phyloP scores from a whole-genome alignment of 1,140 invertebrate genomes.

The Lordiphosa stackelbergi region DNA sequence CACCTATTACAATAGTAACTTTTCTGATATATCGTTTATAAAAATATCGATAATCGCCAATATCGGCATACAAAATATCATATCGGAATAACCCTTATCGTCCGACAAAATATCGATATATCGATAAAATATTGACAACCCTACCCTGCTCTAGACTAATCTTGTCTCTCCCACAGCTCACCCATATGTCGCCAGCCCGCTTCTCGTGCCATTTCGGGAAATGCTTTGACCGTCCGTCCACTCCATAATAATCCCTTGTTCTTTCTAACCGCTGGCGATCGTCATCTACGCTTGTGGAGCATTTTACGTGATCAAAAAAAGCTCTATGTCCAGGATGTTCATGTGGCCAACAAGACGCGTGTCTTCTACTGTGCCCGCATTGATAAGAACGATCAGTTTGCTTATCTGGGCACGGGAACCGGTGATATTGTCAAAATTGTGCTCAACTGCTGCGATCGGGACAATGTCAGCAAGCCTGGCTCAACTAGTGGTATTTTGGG shows the following conservation, averaged over 20 bases:
- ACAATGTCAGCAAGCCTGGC: constrained; percentile 77
- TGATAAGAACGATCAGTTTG: constrained; percentile 83
- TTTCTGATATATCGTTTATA: too few species aligned
- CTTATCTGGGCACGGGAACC: constrained; percentile 90
- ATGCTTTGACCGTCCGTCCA: constrained; percentile 80
- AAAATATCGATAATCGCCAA: too few species aligned
- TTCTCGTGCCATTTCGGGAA: constrained; percentile 82
- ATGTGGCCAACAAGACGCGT: constrained; percentile 83
- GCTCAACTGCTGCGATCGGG: constrained; percentile 82
- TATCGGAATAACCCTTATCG: too few species aligned
- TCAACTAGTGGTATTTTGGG: constrained; percentile 82
- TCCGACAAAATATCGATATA: too few species aligned
- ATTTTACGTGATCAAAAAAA: constrained; percentile 84
- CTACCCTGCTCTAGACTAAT: too few species aligned
- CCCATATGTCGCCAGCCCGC: constrained; percentile 83
- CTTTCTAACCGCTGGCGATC: constrained; percentile 86
- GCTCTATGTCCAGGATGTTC: constrained; percentile 84
- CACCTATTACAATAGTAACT: too few species aligned
- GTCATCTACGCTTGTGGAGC: constrained; percentile 85
- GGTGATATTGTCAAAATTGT: constrained; percentile 82
- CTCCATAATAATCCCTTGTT: constrained; percentile 80
- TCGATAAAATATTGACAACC: too few species aligned
- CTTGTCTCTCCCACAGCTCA: constrained; percentile 27
- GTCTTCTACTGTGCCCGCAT: constrained; percentile 82
- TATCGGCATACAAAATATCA: too few species aligned